Evolutionary conservation across 1,140 invertebrate species (phyloP), one percentile per base, ranked within the genome.

Genomic region (Coelopa frigida): DNA sequence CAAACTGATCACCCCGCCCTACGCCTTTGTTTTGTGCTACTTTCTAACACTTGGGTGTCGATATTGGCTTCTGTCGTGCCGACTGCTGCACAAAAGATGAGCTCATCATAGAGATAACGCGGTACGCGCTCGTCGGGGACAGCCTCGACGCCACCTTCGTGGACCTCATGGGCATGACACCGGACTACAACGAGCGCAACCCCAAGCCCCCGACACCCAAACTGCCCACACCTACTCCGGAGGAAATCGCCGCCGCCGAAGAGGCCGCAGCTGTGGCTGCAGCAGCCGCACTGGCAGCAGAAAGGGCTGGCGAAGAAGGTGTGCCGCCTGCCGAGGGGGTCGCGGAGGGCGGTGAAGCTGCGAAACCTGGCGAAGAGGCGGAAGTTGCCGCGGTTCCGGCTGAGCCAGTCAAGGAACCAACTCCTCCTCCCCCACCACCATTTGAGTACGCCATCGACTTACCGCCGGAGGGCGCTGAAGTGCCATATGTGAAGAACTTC

Each of bases 81-180:
- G n/a, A n/a, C n/a, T n/a, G n/a, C 22, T 33, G 55, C 31, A 8
- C 43, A 14, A 22, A 33, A 98, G 95, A 99, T 85, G 95, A 98
- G 73, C 82, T 98, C 75, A 90, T 98, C 72, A 82, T 82, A 70
- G 94, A 96, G 74, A 97, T 94, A 78, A 94, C 98, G 78, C 89
- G 87, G 76, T 98, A 90, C 83, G 98, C 97, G 75, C 82, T 88
- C 67, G 94, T 98, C 76, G 92, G 89, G 57, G 92, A 98, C 75
- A 94, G 95, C 74, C 81, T 99, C 81, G 95, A 98, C 75, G 82
- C 84, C 66, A 94, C 95, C 51, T 97, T 98, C 78, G 83, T 91
- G 65, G 94, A 98, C 73, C 80, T 98, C 71, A 95, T 95, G 74
- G 76, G 75, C 49, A 74, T 78, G 53, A 71, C 73, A 51, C 69